Evolutionary conservation across 2,888 invertebrate species (phyloP).

Genomic region (Disparrhopalites patrizii): DNA sequence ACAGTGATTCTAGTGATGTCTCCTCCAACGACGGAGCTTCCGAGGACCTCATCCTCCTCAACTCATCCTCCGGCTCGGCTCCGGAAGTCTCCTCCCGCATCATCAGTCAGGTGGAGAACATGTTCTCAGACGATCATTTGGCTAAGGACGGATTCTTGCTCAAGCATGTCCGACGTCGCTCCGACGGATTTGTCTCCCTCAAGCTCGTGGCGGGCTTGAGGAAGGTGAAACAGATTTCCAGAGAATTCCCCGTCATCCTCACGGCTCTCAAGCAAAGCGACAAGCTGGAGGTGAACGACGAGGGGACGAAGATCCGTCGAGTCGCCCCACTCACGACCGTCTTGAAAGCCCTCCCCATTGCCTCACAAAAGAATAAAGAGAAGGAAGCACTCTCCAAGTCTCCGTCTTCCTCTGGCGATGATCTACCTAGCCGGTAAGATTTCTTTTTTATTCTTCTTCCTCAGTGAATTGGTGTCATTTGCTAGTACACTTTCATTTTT

Average conservation of each 20-base stretch:
- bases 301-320: slow-evolving; percentile 83
- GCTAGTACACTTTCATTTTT: not conserved
- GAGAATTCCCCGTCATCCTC: slow-evolving; percentile 90
- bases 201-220: slow-evolving; percentile 94
- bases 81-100: slow-evolving; percentile 70
- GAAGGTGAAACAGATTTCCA: slow-evolving; percentile 86
- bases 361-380: slow-evolving; percentile 41
- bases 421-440: slow-evolving; percentile 25
- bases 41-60: slow-evolving; percentile 17
- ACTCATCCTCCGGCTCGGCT: too few species aligned
- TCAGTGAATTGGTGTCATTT: too few species aligned
- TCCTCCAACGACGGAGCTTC: slow-evolving; percentile 30
- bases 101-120: slow-evolving; percentile 85
- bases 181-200: slow-evolving; percentile 90
- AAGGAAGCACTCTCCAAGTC: slow-evolving; percentile 34
- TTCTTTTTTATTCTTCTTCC: not conserved
- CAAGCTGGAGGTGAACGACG: slow-evolving; percentile 81
- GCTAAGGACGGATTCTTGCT: slow-evolving; percentile 91
- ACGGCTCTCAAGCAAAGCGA: slow-evolving; percentile 70
- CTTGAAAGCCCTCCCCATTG: slow-evolving; percentile 72
- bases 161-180: slow-evolving; percentile 90
- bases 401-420: slow-evolving; percentile 27
- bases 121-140: slow-evolving; percentile 92
- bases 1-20: slow-evolving; percentile 36
- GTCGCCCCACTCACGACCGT: slow-evolving; percentile 79